Evolutionary conservation across 1,140 invertebrate species (phyloP), one percentile per base, ranked within the genome.

Genomic region (Brachionus calyciflorus): DNA sequence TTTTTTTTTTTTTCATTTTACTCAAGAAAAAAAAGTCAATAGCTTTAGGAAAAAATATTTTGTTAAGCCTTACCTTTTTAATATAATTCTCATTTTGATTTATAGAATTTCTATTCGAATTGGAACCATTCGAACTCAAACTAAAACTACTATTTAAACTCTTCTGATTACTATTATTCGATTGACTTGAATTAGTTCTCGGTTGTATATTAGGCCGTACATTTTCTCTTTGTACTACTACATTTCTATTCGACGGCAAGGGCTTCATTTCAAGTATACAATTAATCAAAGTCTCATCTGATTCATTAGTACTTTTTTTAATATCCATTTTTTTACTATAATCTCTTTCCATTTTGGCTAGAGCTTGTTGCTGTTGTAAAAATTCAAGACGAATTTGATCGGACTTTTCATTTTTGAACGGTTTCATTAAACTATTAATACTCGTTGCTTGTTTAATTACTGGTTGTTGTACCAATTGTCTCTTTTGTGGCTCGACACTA

Each of bases 181-280:
- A 21, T 21, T 44, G 40, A n/a, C n/a, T n/a, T 44, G 40, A 37
- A 12, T 65, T 37, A 65, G 7, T 41, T 65, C 40, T 65, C 3
- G 60, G 60, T 37, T 65, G 60, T 12, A 19, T 37, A 9, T 24
- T 37, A 24, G 40, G 37, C 28, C 24, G 40, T 9, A 37, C 4
- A 41, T 33, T 33, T 28, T 10, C 10, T 2, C 1, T 19, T 17
- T 40, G 0, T 60, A 19, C n/a, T 26, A 12, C n/a, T n/a, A n/a
- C n/a, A n/a, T n/a, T 28, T 14, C 24, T 55, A 3, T 65, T 65
- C 1, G 60, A 41, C 9, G 60, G 60, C 10, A 65, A 37, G 9
- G 60, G 60, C 37, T 65, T 65, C 60, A 65, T 65, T 26, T 65
- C 60, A 7, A 65, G 24, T 10, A 65, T 65, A 65, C 60, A 65